A percentile compares a stretch with the other conserved stretches of the same genome.
Conservation (phyloP, 2,888 invertebrate species). For the Crossocerus cetratus region DNA sequence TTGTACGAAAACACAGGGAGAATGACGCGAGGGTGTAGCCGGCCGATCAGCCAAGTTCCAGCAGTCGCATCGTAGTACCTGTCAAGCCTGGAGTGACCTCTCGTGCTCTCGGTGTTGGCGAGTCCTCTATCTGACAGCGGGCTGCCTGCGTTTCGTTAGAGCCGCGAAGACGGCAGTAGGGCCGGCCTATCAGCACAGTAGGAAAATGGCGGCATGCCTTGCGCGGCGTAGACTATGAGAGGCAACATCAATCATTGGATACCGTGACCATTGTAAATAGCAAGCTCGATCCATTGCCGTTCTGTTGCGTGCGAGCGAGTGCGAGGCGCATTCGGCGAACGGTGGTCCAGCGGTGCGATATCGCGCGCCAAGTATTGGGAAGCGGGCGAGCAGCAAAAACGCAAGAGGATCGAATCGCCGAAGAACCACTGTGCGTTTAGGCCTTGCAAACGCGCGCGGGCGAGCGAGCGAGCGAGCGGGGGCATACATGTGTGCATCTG, state of each 20-base stretch:
- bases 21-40: conserved; percentile 19
- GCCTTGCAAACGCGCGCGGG: background rate
- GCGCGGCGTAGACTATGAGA: conserved; percentile 47
- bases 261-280: conserved; percentile 7
- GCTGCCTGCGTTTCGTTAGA: conserved; percentile 19
- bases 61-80: conserved; percentile 10
- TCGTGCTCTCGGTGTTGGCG: conserved; percentile 13
- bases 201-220: conserved; percentile 60
- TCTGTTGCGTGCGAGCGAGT: no score
- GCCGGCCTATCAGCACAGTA: conserved; percentile 57
- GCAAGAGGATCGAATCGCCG: conserved; percentile 27
- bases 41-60: conserved; percentile 6
- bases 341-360: background rate
- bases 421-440: conserved; percentile 41
- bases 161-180: conserved; percentile 39
- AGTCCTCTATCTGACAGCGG: conserved; percentile 23
- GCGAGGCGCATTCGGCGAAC: no score
- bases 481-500: conserved; percentile 30
- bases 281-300: no score
- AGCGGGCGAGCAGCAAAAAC: conserved; percentile 31
- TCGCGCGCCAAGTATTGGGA: conserved; percentile 26
- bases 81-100: conserved; percentile 36
- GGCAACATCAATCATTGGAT: conserved; percentile 19
- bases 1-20: conserved; percentile 3
- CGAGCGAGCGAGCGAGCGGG: conserved; percentile 29